phyloP scores from a whole-genome alignment of 2,797 vertebrate genomes.

The Myotis vivesi region DNA sequence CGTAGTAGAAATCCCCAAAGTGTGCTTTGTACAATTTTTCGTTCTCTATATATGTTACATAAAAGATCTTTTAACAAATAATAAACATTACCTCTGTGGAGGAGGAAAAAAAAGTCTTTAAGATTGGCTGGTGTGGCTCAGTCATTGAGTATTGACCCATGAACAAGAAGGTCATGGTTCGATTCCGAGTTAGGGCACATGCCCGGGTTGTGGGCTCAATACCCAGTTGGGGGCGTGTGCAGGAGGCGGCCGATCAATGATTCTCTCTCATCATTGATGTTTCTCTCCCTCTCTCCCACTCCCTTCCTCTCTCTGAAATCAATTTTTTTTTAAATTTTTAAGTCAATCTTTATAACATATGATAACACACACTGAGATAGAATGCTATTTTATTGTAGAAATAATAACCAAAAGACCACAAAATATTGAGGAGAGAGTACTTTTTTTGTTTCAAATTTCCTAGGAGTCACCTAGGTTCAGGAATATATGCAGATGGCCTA shows the following conservation, averaged over 20 bases:
- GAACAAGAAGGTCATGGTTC: not conserved
- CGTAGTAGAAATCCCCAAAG: not conserved
- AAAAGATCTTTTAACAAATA: not conserved
- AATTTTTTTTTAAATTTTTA: not conserved
- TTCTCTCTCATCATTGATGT: not conserved
- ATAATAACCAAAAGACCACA: not conserved
- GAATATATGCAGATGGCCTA: not conserved
- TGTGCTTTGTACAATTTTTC: not conserved
- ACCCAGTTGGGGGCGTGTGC: not conserved
- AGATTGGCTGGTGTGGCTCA: not conserved
- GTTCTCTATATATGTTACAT: not conserved
- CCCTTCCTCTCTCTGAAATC: not conserved
- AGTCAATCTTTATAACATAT: not conserved
- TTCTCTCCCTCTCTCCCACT: not conserved
- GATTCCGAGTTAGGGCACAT: not conserved
- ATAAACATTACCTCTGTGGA: not conserved
- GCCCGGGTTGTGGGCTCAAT: not conserved
- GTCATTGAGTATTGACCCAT: not conserved
- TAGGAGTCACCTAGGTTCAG: not conserved
- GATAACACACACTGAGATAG: not conserved
- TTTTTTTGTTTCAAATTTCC: not conserved
- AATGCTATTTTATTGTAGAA: not conserved
- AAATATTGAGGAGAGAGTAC: not conserved
- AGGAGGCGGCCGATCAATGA: not conserved
- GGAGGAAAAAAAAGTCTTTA: no score